phyloP scores from a whole-genome alignment of 2,888 invertebrate species.

The Mesorhabditis belari region DNA sequence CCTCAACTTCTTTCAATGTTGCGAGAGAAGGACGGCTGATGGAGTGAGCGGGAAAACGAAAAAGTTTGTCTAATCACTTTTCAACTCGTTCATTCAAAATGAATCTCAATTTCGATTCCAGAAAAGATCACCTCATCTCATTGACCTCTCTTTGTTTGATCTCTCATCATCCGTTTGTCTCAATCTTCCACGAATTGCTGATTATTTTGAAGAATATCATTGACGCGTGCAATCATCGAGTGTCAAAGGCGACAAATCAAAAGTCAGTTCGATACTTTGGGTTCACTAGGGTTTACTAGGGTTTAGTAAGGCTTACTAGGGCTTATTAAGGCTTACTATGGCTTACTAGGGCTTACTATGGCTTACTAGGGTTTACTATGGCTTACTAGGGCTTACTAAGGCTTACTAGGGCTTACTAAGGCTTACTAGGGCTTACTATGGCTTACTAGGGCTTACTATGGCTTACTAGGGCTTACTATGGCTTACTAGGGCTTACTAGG shows the following conservation, averaged over 20 bases:
- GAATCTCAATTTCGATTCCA: constrained; percentile 11
- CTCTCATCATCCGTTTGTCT: constrained; percentile 98
- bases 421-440: too few species aligned
- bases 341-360: too few species aligned
- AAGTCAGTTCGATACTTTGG: constrained; percentile 11
- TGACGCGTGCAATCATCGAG: constrained; percentile 87
- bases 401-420: too few species aligned
- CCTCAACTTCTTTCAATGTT: constrained; percentile 71
- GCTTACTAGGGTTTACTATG: too few species aligned
- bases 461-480: too few species aligned
- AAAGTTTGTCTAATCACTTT: background rate
- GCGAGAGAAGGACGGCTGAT: constrained; percentile 14
- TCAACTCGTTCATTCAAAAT: background rate
- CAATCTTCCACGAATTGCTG: constrained; percentile 93
- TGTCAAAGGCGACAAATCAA: constrained; percentile 16
- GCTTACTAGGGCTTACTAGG: too few species aligned
- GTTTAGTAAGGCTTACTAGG: background rate
- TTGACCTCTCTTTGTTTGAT: constrained; percentile 92
- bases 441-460: too few species aligned
- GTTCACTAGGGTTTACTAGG: background rate
- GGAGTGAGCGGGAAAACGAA: constrained; percentile 1
- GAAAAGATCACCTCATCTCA: constrained; percentile 58
- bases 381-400: too few species aligned
- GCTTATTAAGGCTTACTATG: too few species aligned
- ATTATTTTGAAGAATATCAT: constrained; percentile 89